These are phyloP conservation scores for Falcunculus frontatus DNA, from an alignment of 2,113 vertebrate species.

Conservation along the genomic window DNA sequence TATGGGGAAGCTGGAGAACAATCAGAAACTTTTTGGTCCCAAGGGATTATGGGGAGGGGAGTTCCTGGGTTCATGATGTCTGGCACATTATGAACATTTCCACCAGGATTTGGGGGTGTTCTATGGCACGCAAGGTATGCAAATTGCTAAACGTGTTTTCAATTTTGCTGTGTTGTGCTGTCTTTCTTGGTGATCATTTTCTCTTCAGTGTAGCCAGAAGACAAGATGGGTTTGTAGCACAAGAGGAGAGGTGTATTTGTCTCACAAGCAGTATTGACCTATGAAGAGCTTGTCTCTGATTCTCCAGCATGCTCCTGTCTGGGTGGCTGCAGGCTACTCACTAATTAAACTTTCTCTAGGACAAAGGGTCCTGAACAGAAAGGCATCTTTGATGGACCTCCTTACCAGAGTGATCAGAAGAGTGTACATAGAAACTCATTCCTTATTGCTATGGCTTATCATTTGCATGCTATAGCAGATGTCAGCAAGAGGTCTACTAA, in stretches of 20 bases:
- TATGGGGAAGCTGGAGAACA: conserved; percentile 64
- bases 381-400: neutral
- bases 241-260: neutral
- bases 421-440: rapidly evolving
- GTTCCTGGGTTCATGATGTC: conserved; percentile 69
- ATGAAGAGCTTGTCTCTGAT: neutral
- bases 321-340: neutral
- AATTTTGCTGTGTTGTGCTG: conserved; percentile 7
- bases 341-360: neutral
- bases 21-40: conserved; percentile 49
- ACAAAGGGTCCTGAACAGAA: neutral
- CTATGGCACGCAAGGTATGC: conserved; percentile 54
- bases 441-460: neutral
- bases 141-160: conserved; percentile 57
- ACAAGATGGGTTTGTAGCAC: neutral
- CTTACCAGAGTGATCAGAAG: neutral
- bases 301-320: neutral
- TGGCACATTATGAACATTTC: conserved; percentile 58
- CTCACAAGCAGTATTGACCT: neutral
- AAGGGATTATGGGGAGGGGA: conserved; percentile 62
- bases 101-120: conserved; percentile 66
- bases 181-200: conserved; percentile 23
- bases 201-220: neutral
- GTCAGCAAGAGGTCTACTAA: neutral
- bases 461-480: neutral